Evolutionary conservation across 2,888 invertebrate genomes (phyloP).

Genomic region (Platynereis dumerilii): DNA sequence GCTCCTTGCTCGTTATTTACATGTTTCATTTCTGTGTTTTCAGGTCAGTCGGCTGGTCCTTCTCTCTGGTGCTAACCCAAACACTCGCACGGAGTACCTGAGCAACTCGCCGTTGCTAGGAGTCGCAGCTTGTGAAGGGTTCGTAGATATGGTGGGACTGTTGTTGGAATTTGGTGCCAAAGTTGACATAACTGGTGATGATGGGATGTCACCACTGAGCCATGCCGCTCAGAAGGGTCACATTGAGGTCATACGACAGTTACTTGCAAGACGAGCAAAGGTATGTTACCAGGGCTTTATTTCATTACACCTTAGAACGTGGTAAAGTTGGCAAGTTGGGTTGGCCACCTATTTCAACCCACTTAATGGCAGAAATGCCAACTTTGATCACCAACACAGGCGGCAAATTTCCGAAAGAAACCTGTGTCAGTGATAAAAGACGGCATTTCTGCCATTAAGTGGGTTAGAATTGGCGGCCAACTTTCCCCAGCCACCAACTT

Average conservation of each 20-base stretch:
- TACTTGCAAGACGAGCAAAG: slow-evolving; percentile 64
- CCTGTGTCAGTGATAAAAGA: too few relatives aligned
- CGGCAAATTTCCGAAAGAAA: too few relatives aligned
- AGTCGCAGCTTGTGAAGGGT: slow-evolving; percentile 90
- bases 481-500: too few relatives aligned
- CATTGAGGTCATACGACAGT: slow-evolving; percentile 76
- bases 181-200: slow-evolving; percentile 83
- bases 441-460: too few relatives aligned
- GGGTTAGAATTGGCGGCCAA: too few relatives aligned
- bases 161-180: slow-evolving; percentile 91
- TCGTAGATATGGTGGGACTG: slow-evolving; percentile 86
- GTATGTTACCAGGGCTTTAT: too few relatives aligned
- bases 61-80: slow-evolving; percentile 86
- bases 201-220: slow-evolving; percentile 86
- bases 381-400: too few relatives aligned
- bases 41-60: slow-evolving; percentile 86
- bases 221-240: slow-evolving; percentile 88
- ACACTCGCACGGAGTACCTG: slow-evolving; percentile 76
- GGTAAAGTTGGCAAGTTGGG: too few relatives aligned
- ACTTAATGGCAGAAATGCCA: too few relatives aligned
- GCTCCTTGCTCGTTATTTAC: too few relatives aligned
- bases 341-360: too few relatives aligned
- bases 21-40: not conserved
- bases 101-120: slow-evolving; percentile 76
- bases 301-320: too few relatives aligned